Percentiles rank a stretch among this genome's conserved stretches.
These are phyloP conservation scores for Acrocephalus scirpaceus DNA, from an alignment of 2,797 vertebrate genomes.

Conservation along the genomic window DNA sequence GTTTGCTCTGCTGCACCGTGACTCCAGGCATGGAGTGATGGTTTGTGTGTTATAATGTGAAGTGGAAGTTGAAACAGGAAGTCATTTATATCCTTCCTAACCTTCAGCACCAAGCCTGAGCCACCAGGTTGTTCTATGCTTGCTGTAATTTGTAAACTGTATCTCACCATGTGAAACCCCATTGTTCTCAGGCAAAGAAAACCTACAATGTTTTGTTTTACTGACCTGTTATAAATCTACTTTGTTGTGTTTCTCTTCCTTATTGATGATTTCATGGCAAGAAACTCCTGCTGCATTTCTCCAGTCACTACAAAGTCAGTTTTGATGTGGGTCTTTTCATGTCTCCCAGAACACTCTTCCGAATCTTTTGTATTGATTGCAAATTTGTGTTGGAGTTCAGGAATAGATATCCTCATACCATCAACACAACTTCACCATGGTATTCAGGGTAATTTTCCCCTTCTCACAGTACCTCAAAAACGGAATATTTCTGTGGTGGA, in stretches of 20 bases:
- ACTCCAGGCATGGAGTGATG: background rate
- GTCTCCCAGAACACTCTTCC: background rate
- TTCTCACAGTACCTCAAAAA: background rate
- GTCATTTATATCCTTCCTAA: background rate
- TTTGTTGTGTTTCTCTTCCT: background rate
- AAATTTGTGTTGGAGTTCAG: background rate
- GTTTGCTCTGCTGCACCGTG: rapidly evolving
- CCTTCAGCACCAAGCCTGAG: background rate
- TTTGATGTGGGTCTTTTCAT: background rate
- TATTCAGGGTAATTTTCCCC: background rate
- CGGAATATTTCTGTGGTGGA: background rate
- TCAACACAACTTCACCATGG: background rate
- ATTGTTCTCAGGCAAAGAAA: background rate
- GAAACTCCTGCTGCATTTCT: background rate
- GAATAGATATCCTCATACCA: background rate
- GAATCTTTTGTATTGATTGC: background rate
- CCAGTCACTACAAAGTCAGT: background rate
- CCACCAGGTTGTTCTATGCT: background rate
- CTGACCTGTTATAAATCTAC: background rate
- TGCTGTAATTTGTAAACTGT: background rate
- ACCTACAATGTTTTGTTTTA: background rate
- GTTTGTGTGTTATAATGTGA: background rate
- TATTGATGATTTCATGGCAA: background rate
- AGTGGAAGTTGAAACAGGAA: background rate
- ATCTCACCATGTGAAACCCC: background rate